Evolutionary conservation across 2,113 vertebrate genomes (phyloP).

Genomic region (Sphyrna mokarran): DNA sequence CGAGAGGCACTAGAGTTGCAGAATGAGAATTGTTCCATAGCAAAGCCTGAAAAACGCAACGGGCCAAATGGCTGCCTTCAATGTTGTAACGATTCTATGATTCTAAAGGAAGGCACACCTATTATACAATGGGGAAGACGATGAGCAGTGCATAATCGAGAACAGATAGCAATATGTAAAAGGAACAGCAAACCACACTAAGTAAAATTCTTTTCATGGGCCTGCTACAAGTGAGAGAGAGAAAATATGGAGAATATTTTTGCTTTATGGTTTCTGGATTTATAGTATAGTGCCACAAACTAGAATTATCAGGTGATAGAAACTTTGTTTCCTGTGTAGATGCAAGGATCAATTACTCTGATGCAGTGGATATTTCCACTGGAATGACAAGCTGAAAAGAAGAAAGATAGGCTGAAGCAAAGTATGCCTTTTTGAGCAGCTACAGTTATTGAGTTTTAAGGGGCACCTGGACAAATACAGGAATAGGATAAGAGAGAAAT

Average conservation of each 20-base stretch:
- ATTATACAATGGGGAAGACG: background rate
- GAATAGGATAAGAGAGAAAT: too few relatives aligned
- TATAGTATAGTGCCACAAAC: background rate
- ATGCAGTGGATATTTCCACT: background rate
- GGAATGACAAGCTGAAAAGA: background rate
- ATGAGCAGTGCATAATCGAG: background rate
- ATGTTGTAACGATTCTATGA: too few relatives aligned
- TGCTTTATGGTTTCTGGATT: background rate
- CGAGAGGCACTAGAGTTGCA: too few relatives aligned
- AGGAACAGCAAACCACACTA: background rate
- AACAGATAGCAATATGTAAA: background rate
- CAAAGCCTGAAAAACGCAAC: too few relatives aligned
- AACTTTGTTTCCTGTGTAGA: too few relatives aligned
- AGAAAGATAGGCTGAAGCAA: background rate
- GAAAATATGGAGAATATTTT: background rate
- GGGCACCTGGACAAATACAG: too few relatives aligned
- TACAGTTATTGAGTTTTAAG: background rate
- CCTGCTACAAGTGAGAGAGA: background rate
- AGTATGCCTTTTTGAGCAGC: background rate
- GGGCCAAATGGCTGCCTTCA: too few relatives aligned
- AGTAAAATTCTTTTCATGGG: background rate
- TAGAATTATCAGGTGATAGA: background rate
- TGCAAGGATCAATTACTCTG: too few relatives aligned
- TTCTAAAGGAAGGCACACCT: background rate
- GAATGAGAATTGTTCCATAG: too few relatives aligned